Base-by-base conservation (phyloP, 2,888 invertebrate species). In the Spisula solida region DNA sequence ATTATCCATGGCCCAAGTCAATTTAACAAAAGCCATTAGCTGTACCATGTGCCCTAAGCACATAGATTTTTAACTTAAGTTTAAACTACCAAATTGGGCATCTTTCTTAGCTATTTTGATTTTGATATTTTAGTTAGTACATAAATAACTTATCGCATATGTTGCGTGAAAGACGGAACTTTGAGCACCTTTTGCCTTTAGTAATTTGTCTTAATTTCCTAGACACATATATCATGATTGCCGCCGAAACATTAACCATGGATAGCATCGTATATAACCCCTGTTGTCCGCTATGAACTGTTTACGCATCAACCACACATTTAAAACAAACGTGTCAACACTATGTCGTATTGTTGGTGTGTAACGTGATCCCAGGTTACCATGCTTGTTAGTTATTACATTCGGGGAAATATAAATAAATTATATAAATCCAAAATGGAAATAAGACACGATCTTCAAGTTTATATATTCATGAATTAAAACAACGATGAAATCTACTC, bases 351-450 rank as follows among this genome's bases (percentile, higher is more conserved):
- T 10, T n/a, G 5, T 66, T 66, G 60, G 20, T 25, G 25, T 41
- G 60, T 0, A 25, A 66, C n/a, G 10, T 66, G 60, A 66, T 66
- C 60, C 25, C 12, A 10, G 20, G 8, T 5, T 4, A 2, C 8
- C 25, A n/a, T 25, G n/a, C 1, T 10, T 5, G n/a, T 66, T 66
- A 66, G n/a, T 66, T 66, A 66, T 66, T 25, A 66, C 25, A 25
- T 66, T 47, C 34, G 1, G 41, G 16, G 34, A 41, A 78, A 78
- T 78, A 78, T 41, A 41, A 41, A 41, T 41, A 41, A 41, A 41
- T 41, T 41, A 41, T 41, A 78, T 20, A 34, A 78, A 41, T 20
- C 31, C 20, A 78, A 31, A 78, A 78, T 78, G 78, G 78, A 78
- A 29, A 34, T 47, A 34, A 34, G 20, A 20, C 34, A 8, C 12